Base-by-base conservation (phyloP, 2,888 invertebrate genomes). In the Didymodactylos carnosus region DNA sequence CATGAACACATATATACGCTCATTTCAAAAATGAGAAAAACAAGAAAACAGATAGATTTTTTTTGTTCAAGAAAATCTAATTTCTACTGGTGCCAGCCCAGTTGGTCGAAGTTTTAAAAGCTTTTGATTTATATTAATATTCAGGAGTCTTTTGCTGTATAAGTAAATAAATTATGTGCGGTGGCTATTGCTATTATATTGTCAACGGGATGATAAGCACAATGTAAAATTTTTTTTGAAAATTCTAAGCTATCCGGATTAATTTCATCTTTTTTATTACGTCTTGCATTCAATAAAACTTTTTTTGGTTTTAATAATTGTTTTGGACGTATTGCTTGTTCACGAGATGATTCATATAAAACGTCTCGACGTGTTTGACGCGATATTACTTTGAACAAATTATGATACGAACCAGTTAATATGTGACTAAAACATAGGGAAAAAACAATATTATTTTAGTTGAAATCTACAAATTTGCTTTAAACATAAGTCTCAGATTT, bases 371-470 rank as follows among this genome's bases (percentile, higher is more conserved):
- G 90, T 78, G 89, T 87, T 80, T 89, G 88, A 78, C 92, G 88
- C 84, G 92, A 92, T 83, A 93, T 93, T 85, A 92, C 92, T 81
- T 85, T 89, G 87, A 97, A 98, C 88, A 98, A 95, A 85, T 98
- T 98, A 86, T 98, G 97, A 86, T 98, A 98, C 49, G 97, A 97
- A 80, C 98, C 98, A 76, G 98, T 98, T 91, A 98, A 93, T 80
- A 98, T 91, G 81, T 94, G 90, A 81, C 86, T 86, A 80, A 19
- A 78, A 83, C 76, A 73, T 73, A 76, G 76, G 73, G 72, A n/a
- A 71, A 19, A 39, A 39, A 41, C 10, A 39, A 19, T 19, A 40
- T n/a, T n/a, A 73, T 62, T 14, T 19, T 53, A 25, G 46, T 39
- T 10, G 19, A 40, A 49, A n/a, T 62, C 14, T 43, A 41, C 8